Evolutionary conservation across 1,140 invertebrate species (phyloP).

Genomic region (Chironomus tepperi): DNA sequence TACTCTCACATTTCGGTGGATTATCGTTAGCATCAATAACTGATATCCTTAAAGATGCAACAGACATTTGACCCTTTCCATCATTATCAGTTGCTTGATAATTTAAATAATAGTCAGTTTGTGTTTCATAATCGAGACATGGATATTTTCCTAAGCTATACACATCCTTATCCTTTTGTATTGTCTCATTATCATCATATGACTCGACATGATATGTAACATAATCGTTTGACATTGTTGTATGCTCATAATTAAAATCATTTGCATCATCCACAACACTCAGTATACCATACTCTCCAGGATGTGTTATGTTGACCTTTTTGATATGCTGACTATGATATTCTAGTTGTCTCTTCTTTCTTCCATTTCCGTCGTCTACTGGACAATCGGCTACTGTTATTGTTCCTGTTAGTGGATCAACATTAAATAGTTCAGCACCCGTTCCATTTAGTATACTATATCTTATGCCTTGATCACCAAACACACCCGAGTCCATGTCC

Average conservation of each 20-base stretch:
- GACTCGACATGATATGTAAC: slow-evolving; percentile 27
- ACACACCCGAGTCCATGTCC: slow-evolving; percentile 75
- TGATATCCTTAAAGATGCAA: slow-evolving; percentile 68
- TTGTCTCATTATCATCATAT: not conserved
- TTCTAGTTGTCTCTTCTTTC: not conserved
- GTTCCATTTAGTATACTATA: slow-evolving; percentile 72
- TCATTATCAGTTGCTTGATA: slow-evolving; percentile 72
- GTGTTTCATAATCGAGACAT: slow-evolving; percentile 82
- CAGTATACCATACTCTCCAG: not conserved
- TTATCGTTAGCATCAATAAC: slow-evolving; percentile 82
- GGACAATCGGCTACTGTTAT: slow-evolving; percentile 73
- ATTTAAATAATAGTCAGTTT: slow-evolving; percentile 59
- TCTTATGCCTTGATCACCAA: slow-evolving; percentile 59
- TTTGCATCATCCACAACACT: not conserved
- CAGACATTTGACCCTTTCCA: slow-evolving; percentile 63
- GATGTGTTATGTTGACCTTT: slow-evolving; percentile 3
- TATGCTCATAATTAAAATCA: slow-evolving; percentile 29
- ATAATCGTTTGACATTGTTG: slow-evolving; percentile 29
- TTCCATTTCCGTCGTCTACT: not conserved
- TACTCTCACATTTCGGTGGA: slow-evolving; percentile 62
- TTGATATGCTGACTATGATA: slow-evolving; percentile 24
- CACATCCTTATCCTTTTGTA: not conserved
- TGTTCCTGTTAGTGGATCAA: slow-evolving; percentile 68
- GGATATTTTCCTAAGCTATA: slow-evolving; percentile 44
- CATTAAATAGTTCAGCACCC: slow-evolving; percentile 71